Evolutionary conservation across 1,140 invertebrate species (phyloP).

Genomic region (Euura lappo): DNA sequence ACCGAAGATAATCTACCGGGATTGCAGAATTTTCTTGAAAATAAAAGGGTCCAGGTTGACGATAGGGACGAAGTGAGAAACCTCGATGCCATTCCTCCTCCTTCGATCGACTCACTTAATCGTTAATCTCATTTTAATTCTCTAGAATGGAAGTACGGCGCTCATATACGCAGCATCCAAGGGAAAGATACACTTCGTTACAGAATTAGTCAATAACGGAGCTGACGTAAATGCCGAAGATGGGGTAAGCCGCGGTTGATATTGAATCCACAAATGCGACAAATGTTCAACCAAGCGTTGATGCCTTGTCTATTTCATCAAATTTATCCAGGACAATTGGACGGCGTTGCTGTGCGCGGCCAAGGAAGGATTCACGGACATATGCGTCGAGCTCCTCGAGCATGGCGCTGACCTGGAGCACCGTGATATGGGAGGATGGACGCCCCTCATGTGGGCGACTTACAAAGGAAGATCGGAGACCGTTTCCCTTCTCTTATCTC

Average conservation of each 20-base stretch:
- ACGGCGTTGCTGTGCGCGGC: slow-evolving; percentile 88
- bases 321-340: slow-evolving; percentile 82
- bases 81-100: neutral
- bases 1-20: slow-evolving; percentile 80
- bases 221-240: slow-evolving; percentile 92
- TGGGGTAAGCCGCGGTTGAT: slow-evolving; percentile 61
- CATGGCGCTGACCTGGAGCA: slow-evolving; percentile 89
- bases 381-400: slow-evolving; percentile 84
- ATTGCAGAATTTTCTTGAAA: slow-evolving; percentile 81
- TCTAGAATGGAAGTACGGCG: slow-evolving; percentile 89
- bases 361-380: slow-evolving; percentile 85
- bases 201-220: slow-evolving; percentile 81
- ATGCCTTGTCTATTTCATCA: neutral
- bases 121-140: slow-evolving; percentile 10
- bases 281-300: neutral
- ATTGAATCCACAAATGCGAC: neutral
- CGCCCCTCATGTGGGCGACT: slow-evolving; percentile 95
- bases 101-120: neutral
- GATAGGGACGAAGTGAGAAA: slow-evolving; percentile 86
- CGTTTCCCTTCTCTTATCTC: slow-evolving; percentile 82
- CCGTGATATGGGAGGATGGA: slow-evolving; percentile 96
- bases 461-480: slow-evolving; percentile 89
- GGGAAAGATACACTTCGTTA: slow-evolving; percentile 81
- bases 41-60: slow-evolving; percentile 81
- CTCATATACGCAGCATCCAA: slow-evolving; percentile 87